Evolutionary conservation across 2,113 vertebrate species (phyloP).

Genomic region (Donacobius atricapilla): DNA sequence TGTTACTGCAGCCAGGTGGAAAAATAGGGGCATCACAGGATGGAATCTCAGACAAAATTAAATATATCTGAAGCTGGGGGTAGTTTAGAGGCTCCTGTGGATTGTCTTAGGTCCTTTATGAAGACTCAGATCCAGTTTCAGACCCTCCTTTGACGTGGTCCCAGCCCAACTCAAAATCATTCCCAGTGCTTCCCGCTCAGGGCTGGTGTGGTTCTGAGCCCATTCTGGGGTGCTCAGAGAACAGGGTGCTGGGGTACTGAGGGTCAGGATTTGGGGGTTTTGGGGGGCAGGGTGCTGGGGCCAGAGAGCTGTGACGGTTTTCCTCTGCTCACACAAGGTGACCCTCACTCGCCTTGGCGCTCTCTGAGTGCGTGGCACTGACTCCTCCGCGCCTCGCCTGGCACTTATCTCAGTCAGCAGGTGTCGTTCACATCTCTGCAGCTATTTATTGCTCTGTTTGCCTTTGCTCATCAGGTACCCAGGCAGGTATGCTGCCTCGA

Average conservation of each 20-base stretch:
- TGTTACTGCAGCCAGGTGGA: background rate
- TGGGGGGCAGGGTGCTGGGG: background rate
- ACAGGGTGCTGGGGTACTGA: background rate
- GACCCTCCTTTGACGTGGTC: rapidly evolving
- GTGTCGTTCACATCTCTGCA: background rate
- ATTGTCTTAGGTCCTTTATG: background rate
- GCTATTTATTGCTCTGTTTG: background rate
- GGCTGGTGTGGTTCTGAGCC: background rate
- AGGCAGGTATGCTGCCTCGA: background rate
- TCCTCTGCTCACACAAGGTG: background rate
- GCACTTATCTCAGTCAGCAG: background rate
- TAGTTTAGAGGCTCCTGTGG: background rate
- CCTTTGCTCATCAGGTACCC: background rate
- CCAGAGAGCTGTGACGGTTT: rapidly evolving
- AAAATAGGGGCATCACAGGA: background rate
- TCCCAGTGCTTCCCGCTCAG: background rate
- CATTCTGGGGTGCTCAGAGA: rapidly evolving
- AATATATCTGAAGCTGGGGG: background rate
- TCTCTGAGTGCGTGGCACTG: rapidly evolving
- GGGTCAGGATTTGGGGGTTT: background rate
- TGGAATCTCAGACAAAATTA: background rate
- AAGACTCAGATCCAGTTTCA: background rate
- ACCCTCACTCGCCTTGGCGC: rapidly evolving
- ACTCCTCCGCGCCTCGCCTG: background rate
- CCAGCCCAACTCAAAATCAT: background rate